These are phyloP conservation scores for Saimiri boliviensis DNA, from an alignment of 2,113 vertebrate genomes.

Conservation along the genomic window DNA sequence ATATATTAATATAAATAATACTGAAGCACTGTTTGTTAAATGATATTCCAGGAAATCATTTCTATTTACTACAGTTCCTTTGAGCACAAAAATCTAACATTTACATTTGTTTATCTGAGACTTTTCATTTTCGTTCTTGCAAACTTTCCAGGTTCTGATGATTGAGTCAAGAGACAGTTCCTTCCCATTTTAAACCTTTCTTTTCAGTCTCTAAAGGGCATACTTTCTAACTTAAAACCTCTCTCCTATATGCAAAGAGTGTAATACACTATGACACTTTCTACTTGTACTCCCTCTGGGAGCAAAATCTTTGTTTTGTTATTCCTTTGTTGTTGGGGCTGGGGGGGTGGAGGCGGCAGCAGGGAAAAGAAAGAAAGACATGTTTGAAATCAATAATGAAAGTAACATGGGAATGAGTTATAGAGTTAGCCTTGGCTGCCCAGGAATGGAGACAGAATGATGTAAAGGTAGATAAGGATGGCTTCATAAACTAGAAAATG, in stretches of 20 bases:
- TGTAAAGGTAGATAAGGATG: background rate
- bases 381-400: slow-evolving; percentile 32
- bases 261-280: background rate
- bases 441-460: slow-evolving; percentile 5
- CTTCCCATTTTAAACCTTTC: background rate
- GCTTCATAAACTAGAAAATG: background rate
- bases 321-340: background rate
- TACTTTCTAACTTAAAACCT: background rate
- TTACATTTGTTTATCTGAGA: slow-evolving; percentile 1
- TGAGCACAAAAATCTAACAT: background rate
- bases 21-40: background rate
- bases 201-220: background rate
- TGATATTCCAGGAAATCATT: background rate
- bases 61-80: background rate
- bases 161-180: background rate
- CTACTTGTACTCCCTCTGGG: background rate
- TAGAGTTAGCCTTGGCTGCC: background rate
- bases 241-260: background rate
- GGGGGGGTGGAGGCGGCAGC: too few species aligned
- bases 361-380: background rate
- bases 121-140: slow-evolving; percentile 16
- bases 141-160: slow-evolving; percentile 6
- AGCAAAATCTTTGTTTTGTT: background rate
- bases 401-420: background rate
- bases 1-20: background rate